phyloP scores from a whole-genome alignment of 2,888 invertebrate species.

The Hesperia comma region DNA sequence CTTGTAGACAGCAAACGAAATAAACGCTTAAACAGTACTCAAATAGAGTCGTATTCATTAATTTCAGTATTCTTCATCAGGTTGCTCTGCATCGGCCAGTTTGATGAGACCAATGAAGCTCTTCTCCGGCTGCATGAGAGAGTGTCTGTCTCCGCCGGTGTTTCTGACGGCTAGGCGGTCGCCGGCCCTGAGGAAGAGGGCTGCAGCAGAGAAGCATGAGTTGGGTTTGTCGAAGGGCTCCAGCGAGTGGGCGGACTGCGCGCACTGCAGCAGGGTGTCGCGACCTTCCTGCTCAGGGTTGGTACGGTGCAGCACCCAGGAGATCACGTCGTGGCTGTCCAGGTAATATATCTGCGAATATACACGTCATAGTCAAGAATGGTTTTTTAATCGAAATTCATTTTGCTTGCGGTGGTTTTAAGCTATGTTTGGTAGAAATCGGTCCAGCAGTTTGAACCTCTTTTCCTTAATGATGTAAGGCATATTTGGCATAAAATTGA shows the following conservation, averaged over 20 bases:
- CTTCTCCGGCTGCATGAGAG: conserved; percentile 89
- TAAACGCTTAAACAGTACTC: not conserved
- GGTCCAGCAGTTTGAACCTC: no score
- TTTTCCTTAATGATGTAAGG: no score
- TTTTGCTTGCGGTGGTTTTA: no score
- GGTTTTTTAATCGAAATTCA: no score
- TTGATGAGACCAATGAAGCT: conserved; percentile 93
- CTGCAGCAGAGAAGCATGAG: conserved; percentile 89
- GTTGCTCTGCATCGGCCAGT: conserved; percentile 84
- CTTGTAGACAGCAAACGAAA: not conserved
- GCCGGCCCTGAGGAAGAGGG: conserved; percentile 85
- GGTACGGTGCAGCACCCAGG: conserved; percentile 88
- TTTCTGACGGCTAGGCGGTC: conserved; percentile 89
- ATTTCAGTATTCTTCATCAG: conserved; percentile 63
- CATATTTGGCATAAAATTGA: no score
- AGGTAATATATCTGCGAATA: conserved; percentile 88
- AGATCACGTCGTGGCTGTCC: conserved; percentile 90
- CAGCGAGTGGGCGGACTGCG: conserved; percentile 85
- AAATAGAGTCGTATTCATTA: not conserved
- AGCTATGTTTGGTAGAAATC: no score
- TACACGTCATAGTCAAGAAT: no score
- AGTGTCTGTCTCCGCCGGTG: conserved; percentile 86
- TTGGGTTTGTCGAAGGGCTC: conserved; percentile 85
- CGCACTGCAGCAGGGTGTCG: conserved; percentile 88
- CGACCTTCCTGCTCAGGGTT: conserved; percentile 78